Percentiles rank a stretch among this genome's conserved stretches.
Evolutionary conservation across 2,888 invertebrate species (phyloP).

Genomic region (Melanostoma scalare): DNA sequence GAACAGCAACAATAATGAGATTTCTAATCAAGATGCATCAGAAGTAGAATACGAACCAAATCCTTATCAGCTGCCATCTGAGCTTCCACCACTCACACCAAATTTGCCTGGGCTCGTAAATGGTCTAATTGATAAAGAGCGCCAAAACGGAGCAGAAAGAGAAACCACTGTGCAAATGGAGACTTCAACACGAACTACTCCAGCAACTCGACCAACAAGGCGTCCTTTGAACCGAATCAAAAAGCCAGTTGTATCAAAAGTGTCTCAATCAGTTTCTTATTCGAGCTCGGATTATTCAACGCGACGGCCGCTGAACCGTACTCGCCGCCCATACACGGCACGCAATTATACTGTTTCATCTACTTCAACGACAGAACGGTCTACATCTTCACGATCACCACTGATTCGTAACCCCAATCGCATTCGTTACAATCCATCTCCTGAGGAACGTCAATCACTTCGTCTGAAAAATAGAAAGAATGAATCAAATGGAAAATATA

Average conservation of each 20-base stretch:
- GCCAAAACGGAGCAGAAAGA: slow-evolving; percentile 74
- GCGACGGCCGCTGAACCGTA: slow-evolving; percentile 79
- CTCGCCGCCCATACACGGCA: slow-evolving; percentile 81
- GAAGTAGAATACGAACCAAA: slow-evolving; percentile 82
- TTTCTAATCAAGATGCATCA: slow-evolving; percentile 77
- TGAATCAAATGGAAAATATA: slow-evolving; percentile 74
- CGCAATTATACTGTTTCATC: slow-evolving; percentile 74
- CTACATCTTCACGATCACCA: slow-evolving; percentile 77
- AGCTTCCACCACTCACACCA: slow-evolving; percentile 84
- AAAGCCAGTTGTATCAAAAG: slow-evolving; percentile 81
- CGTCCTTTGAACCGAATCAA: slow-evolving; percentile 83
- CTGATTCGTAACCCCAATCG: slow-evolving; percentile 81
- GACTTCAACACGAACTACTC: slow-evolving; percentile 80
- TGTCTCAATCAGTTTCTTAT: slow-evolving; percentile 80
- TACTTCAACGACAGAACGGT: slow-evolving; percentile 75
- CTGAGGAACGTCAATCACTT: slow-evolving; percentile 80
- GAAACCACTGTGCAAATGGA: slow-evolving; percentile 79
- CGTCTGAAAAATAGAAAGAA: slow-evolving; percentile 78
- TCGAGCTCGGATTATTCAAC: slow-evolving; percentile 78
- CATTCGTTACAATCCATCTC: slow-evolving; percentile 81
- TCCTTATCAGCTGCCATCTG: slow-evolving; percentile 84
- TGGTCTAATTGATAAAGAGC: slow-evolving; percentile 84
- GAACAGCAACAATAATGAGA: slow-evolving; percentile 78
- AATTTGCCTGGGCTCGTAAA: slow-evolving; percentile 85
- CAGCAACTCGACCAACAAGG: slow-evolving; percentile 81